Evolutionary conservation across 2,797 vertebrate genomes (phyloP).

Genomic region (Vespertilio murinus): DNA sequence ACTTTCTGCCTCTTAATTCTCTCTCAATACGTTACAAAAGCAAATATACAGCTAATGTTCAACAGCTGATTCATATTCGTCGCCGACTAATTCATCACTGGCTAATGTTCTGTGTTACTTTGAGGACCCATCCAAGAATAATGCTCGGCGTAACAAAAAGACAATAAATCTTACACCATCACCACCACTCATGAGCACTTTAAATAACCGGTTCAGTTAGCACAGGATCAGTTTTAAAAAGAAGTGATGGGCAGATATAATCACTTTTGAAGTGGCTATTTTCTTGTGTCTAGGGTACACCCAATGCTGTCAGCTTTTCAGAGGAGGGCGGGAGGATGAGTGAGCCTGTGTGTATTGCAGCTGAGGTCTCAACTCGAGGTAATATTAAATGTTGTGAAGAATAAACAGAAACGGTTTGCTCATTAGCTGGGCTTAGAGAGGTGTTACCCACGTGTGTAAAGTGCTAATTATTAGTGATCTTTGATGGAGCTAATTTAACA

Average conservation of each 20-base stretch:
- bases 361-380: slow-evolving; percentile 63
- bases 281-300: background rate
- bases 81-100: background rate
- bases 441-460: slow-evolving; percentile 59
- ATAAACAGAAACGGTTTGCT: slow-evolving; percentile 72
- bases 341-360: slow-evolving; percentile 25
- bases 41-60: background rate
- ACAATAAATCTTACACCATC: background rate
- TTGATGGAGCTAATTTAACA: slow-evolving; percentile 64
- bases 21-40: slow-evolving; percentile 12
- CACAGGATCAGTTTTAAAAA: background rate
- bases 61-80: background rate
- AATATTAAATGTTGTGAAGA: slow-evolving; percentile 70
- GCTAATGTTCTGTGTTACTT: background rate
- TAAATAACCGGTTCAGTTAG: background rate
- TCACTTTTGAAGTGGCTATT: background rate
- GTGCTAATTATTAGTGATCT: slow-evolving; percentile 72
- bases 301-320: background rate
- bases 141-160: background rate
- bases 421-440: slow-evolving; percentile 68
- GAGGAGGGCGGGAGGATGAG: background rate
- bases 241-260: background rate
- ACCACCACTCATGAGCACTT: background rate
- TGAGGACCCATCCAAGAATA: background rate
- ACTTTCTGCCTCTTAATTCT: background rate